Conservation (phyloP, 2,113 vertebrate species). For the Chitala chitala region DNA sequence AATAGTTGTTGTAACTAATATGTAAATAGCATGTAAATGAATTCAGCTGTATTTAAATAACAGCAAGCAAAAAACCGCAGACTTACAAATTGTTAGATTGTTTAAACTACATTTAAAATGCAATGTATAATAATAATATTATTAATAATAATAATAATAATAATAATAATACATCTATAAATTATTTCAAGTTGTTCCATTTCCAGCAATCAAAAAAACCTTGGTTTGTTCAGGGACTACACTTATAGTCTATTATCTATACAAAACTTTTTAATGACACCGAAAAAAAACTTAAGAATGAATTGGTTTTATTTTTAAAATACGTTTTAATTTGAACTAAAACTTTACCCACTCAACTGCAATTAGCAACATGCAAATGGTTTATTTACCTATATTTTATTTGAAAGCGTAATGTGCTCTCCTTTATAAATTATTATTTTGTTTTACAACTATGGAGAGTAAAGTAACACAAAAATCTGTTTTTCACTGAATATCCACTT, state of each 20-base stretch:
- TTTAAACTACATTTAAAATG: no score
- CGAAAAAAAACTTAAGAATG: not conserved
- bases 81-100: no score
- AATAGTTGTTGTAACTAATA: no score
- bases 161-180: not conserved
- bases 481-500: slow-evolving; percentile 15
- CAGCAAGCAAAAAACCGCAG: no score
- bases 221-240: no score
- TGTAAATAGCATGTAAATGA: no score
- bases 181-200: not conserved
- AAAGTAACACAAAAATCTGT: slow-evolving; percentile 3
- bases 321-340: slow-evolving; percentile 16
- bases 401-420: slow-evolving; percentile 5
- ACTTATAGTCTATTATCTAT: no score
- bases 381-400: slow-evolving; percentile 1
- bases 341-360: not conserved
- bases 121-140: no score
- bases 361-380: slow-evolving; percentile 18
- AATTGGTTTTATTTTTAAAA: not conserved
- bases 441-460: not conserved
- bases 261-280: slow-evolving; percentile 14
- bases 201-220: not conserved
- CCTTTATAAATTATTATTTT: slow-evolving; percentile 17
- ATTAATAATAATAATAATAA: no score
- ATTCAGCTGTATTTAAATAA: no score